A percentile compares a stretch with the other conserved stretches of the same genome.
phyloP scores from a whole-genome alignment of 2,113 vertebrate species.

The Herpetotheres cachinnans region DNA sequence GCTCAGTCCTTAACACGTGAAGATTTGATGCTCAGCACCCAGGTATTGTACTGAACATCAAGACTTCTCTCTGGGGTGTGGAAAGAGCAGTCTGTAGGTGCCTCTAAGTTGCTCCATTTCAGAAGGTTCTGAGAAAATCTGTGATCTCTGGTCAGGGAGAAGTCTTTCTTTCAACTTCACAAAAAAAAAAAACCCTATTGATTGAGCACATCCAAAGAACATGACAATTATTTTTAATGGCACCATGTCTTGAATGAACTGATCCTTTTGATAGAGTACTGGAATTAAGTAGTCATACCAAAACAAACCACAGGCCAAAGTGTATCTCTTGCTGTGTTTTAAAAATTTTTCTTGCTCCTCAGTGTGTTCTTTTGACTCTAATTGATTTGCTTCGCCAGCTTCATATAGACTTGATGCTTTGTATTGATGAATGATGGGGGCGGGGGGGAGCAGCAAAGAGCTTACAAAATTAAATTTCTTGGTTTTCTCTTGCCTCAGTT shows the following conservation, averaged over 20 bases:
- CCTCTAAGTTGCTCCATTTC: background rate
- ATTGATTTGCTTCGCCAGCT: background rate
- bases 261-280: background rate
- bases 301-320: background rate
- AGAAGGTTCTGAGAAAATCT: background rate
- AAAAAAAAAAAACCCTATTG: background rate
- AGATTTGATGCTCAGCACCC: background rate
- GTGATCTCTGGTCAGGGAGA: background rate
- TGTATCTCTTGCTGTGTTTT: background rate
- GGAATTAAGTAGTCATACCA: background rate
- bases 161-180: background rate
- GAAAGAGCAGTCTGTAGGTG: background rate
- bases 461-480: background rate
- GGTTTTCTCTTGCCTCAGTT: background rate
- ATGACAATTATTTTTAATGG: background rate
- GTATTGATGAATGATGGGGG: background rate
- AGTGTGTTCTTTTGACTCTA: background rate
- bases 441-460: background rate
- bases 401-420: background rate
- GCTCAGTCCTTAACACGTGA: fast-evolving
- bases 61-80: background rate
- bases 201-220: background rate
- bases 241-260: background rate
- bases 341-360: background rate
- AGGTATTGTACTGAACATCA: background rate